phyloP scores from a whole-genome alignment of 1,140 invertebrate genomes.

The Heliconius congener region DNA sequence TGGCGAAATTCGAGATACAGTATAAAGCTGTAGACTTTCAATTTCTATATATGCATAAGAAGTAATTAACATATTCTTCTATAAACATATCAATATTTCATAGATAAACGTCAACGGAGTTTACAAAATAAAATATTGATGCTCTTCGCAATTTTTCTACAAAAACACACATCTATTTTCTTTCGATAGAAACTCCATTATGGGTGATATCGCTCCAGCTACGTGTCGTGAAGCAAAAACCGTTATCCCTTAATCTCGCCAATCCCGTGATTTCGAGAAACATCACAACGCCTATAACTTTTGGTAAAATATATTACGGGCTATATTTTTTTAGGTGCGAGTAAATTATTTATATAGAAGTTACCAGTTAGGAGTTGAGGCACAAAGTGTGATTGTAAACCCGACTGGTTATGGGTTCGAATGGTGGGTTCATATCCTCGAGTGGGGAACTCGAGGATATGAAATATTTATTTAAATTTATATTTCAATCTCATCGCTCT shows the following conservation, averaged over 20 bases:
- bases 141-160: background rate
- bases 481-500: no score
- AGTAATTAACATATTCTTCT: background rate
- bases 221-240: conserved; percentile 9
- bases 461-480: no score
- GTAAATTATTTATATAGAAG: background rate
- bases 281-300: conserved; percentile 11
- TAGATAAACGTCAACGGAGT: background rate
- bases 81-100: background rate
- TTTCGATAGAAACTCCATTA: conserved; percentile 19
- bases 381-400: no score
- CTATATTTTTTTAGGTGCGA: background rate
- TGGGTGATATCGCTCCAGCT: background rate
- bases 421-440: no score
- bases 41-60: background rate
- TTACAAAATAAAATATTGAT: background rate
- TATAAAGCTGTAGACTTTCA: background rate
- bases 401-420: no score
- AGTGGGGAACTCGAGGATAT: no score
- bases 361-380: no score
- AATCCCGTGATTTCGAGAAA: conserved; percentile 19
- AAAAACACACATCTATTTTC: conserved; percentile 13
- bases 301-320: background rate
- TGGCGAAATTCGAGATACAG: no score
- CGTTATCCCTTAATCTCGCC: conserved; percentile 5